Evolutionary conservation across 2,797 vertebrate genomes (phyloP).

Genomic region (Odontamblyopus rebecca): DNA sequence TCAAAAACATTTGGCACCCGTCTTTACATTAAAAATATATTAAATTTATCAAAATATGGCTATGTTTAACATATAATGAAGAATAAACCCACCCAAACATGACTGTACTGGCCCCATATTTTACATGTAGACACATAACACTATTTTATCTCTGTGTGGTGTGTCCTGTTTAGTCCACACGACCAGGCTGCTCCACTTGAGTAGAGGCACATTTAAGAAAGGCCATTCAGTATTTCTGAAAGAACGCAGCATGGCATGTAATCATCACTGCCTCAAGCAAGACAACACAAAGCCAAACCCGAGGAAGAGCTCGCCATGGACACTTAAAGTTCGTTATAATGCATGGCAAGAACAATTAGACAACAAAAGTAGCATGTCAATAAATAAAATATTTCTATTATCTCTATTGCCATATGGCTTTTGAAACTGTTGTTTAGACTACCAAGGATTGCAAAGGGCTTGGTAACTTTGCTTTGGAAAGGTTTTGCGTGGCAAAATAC

Average conservation of each 20-base stretch:
- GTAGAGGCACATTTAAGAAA: conserved; percentile 82
- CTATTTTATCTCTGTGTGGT: conserved; percentile 21
- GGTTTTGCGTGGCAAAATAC: conserved; percentile 17
- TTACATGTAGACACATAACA: conserved; percentile 38
- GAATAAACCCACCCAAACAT: conserved; percentile 22
- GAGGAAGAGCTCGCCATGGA: conserved; percentile 37
- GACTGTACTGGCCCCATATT: conserved; percentile 28
- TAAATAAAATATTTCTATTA: conserved; percentile 4
- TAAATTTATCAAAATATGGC: conserved; percentile 18
- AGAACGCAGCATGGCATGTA: conserved; percentile 62
- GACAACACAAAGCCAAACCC: conserved; percentile 54
- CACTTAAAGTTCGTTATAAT: conserved; percentile 15
- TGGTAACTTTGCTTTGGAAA: conserved; percentile 43
- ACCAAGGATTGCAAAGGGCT: conserved; percentile 60
- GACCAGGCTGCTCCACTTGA: conserved; percentile 62
- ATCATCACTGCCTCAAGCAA: conserved; percentile 54
- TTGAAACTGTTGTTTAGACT: conserved; percentile 20
- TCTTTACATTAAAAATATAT: conserved; percentile 4
- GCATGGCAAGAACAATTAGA: conserved; percentile 19
- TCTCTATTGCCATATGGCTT: conserved; percentile 60
- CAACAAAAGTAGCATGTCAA: conserved; percentile 2
- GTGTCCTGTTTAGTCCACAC: conserved; percentile 40
- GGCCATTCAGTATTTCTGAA: conserved; percentile 75
- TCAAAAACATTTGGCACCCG: conserved; percentile 27
- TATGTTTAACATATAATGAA: conserved; percentile 21